These are phyloP conservation scores for Neocloeon triangulifer DNA, from an alignment of 1,140 invertebrate genomes.

Conservation along the genomic window DNA sequence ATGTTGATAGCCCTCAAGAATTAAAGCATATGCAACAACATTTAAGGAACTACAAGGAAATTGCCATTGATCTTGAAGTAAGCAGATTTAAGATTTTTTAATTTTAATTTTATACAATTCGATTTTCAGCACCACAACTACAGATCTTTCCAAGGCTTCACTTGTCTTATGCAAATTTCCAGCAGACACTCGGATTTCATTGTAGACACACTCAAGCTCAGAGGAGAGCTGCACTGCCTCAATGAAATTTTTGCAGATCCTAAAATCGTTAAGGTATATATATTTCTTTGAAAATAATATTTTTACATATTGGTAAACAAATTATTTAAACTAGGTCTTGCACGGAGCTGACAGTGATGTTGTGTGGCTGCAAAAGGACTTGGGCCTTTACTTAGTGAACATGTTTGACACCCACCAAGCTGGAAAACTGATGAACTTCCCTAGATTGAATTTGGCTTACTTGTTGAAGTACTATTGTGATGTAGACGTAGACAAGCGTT, in stretches of 20 bases:
- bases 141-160: conserved; percentile 60
- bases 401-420: conserved; percentile 94
- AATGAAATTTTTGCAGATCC: conserved; percentile 88
- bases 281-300: no score
- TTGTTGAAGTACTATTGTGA: conserved; percentile 60
- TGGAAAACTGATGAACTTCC: conserved; percentile 46
- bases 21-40: conserved; percentile 40
- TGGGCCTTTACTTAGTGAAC: conserved; percentile 87
- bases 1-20: conserved; percentile 39
- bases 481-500: conserved; percentile 64
- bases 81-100: conserved; percentile 2
- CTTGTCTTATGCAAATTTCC: conserved; percentile 89
- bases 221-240: conserved; percentile 58
- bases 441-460: conserved; percentile 50
- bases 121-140: conserved; percentile 52
- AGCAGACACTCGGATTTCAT: conserved; percentile 71
- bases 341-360: conserved; percentile 83
- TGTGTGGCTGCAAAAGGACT: conserved; percentile 85
- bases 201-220: conserved; percentile 64
- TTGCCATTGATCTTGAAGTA: conserved; percentile 72
- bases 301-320: no score
- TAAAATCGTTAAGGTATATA: conserved; percentile 60
- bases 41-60: conserved; percentile 37
- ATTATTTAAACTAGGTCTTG: no score
- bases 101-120: conserved; percentile 4